Conservation (phyloP, 1,140 invertebrate genomes). For the Drosophila parvula region DNA sequence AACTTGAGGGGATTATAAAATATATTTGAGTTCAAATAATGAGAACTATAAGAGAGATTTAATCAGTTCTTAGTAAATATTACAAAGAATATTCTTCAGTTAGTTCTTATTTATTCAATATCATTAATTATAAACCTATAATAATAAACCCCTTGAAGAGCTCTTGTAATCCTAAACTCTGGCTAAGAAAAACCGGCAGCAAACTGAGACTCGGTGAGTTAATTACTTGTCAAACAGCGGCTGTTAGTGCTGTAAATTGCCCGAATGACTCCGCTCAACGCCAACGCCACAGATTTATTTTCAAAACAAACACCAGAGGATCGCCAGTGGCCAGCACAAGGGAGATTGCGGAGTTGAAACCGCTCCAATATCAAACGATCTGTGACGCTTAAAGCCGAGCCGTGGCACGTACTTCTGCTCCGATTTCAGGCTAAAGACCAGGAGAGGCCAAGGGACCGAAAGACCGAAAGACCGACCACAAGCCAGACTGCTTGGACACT, state of each 20-base stretch:
- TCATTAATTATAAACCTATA: too few relatives aligned
- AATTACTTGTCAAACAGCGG: slow-evolving; percentile 78
- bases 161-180: slow-evolving; percentile 20
- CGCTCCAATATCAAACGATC: slow-evolving; percentile 75
- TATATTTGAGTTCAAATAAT: background rate
- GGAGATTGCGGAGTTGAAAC: background rate
- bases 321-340: slow-evolving; percentile 8
- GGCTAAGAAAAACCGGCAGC: slow-evolving; percentile 1
- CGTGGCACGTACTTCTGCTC: slow-evolving; percentile 64
- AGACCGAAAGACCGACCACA: slow-evolving; percentile 4
- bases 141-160: too few relatives aligned
- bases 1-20: background rate
- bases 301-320: slow-evolving; percentile 68
- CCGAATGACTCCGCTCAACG: slow-evolving; percentile 60
- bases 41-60: background rate
- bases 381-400: slow-evolving; percentile 70
- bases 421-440: slow-evolving; percentile 39
- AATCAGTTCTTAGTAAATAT: too few relatives aligned
- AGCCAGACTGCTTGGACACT: slow-evolving; percentile 24
- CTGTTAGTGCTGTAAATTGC: slow-evolving; percentile 74
- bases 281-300: slow-evolving; percentile 67
- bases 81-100: background rate
- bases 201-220: slow-evolving; percentile 51
- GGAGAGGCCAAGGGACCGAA: slow-evolving; percentile 2
- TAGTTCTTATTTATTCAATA: too few relatives aligned